phyloP scores from a whole-genome alignment of 2,888 invertebrate genomes.

The Alloplasta piceator region DNA sequence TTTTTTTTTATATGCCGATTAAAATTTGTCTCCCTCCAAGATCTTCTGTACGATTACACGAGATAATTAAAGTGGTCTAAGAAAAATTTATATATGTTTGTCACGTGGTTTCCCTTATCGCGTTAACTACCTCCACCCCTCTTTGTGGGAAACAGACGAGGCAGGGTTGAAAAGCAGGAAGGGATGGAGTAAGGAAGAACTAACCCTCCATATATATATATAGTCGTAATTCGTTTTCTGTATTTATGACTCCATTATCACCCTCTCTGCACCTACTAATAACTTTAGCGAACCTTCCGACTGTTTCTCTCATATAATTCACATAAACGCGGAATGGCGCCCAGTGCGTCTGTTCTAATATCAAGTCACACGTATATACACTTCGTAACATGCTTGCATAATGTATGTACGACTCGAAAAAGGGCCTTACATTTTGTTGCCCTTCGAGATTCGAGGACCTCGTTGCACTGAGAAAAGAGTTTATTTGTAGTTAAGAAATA shows the following conservation, averaged over 20 bases:
- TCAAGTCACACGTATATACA: constrained; percentile 3
- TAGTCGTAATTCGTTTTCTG: constrained; percentile 41
- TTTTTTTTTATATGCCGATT: too few relatives aligned
- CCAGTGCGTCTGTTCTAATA: too few relatives aligned
- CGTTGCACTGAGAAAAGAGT: too few relatives aligned
- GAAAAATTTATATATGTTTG: constrained; percentile 6
- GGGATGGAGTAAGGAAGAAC: constrained; percentile 41
- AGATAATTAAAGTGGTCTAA: constrained; percentile 43
- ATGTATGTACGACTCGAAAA: too few relatives aligned
- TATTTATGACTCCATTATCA: constrained; percentile 60
- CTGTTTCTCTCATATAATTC: constrained; percentile 39
- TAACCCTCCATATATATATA: background rate
- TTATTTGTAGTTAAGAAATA: too few relatives aligned
- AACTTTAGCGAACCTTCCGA: constrained; percentile 49
- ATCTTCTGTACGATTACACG: background rate
- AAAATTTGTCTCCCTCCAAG: too few relatives aligned
- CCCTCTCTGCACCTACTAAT: constrained; percentile 59
- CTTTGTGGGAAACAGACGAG: constrained; percentile 21
- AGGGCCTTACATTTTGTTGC: too few relatives aligned
- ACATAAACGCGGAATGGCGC: background rate
- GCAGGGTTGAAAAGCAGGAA: background rate
- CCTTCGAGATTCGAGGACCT: too few relatives aligned
- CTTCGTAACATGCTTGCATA: background rate
- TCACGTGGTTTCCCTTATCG: constrained; percentile 39
- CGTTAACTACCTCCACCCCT: background rate